Percentiles rank a stretch among this genome's conserved stretches.
Evolutionary conservation across 2,113 vertebrate species (phyloP).

Genomic region (Tychaedon coryphoeus): DNA sequence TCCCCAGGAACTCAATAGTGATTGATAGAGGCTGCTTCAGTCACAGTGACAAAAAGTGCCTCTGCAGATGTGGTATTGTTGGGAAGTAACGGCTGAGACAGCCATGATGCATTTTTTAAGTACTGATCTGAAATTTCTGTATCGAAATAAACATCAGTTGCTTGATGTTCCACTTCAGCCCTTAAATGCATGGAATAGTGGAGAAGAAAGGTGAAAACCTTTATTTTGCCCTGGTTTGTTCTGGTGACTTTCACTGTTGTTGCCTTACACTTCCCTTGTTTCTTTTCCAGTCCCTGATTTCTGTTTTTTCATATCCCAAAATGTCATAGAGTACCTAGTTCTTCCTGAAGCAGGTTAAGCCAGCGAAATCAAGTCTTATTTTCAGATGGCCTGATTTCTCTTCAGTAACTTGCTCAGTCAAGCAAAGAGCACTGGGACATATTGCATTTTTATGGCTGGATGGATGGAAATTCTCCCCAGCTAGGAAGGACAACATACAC

Average conservation of each 20-base stretch:
- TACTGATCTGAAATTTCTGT: background rate
- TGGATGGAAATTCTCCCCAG: background rate
- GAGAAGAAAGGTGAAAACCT: background rate
- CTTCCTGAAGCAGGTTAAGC: background rate
- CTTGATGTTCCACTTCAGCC: background rate
- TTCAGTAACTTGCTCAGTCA: conserved; percentile 1
- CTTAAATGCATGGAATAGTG: background rate
- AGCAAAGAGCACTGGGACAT: background rate
- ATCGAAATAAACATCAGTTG: background rate
- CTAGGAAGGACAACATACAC: background rate
- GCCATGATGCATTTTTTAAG: background rate
- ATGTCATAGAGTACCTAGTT: background rate
- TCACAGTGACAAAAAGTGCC: background rate
- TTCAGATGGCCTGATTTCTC: conserved; percentile 26
- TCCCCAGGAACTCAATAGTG: background rate
- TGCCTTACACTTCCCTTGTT: background rate
- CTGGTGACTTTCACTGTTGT: background rate
- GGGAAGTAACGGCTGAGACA: background rate
- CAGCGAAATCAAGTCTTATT: background rate
- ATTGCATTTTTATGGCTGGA: background rate
- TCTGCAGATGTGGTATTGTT: background rate
- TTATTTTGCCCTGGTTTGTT: background rate
- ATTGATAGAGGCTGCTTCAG: background rate
- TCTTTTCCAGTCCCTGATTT: background rate
- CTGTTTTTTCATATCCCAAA: background rate